Conservation (phyloP, 1,140 invertebrate species). For the Drosophila parvula region DNA sequence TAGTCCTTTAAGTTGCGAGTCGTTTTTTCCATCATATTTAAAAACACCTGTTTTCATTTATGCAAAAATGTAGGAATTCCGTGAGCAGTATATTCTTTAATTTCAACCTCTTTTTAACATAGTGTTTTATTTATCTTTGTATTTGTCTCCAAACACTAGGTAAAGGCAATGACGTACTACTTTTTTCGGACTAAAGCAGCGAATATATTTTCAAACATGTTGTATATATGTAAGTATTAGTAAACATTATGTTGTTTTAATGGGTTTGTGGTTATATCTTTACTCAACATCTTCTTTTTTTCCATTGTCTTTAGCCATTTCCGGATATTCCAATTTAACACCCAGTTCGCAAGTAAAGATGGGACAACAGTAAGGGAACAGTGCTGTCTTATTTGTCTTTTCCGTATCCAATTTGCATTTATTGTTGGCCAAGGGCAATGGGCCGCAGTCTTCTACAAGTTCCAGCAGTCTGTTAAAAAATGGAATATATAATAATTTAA, state of each 20-base stretch:
- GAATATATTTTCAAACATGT: slow-evolving; percentile 12
- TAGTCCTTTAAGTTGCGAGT: too few species aligned
- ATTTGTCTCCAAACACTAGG: too few species aligned
- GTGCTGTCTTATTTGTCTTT: slow-evolving; percentile 94
- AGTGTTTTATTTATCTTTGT: too few species aligned
- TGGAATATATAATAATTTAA: neutral
- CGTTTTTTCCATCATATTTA: too few species aligned
- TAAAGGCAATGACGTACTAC: too few species aligned
- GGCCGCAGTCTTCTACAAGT: slow-evolving; percentile 94
- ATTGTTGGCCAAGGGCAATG: slow-evolving; percentile 92
- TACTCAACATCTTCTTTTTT: slow-evolving; percentile 73
- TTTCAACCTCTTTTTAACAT: too few species aligned
- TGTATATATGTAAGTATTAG: neutral
- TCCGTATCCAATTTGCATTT: slow-evolving; percentile 94
- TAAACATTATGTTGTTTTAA: neutral
- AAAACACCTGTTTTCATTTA: too few species aligned
- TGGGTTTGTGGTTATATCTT: neutral
- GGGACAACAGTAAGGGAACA: slow-evolving; percentile 93
- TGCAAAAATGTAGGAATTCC: too few species aligned
- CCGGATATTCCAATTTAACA: slow-evolving; percentile 92
- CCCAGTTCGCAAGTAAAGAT: slow-evolving; percentile 93
- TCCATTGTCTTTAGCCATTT: slow-evolving; percentile 87
- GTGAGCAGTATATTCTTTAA: too few species aligned
- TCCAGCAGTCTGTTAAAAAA: slow-evolving; percentile 87
- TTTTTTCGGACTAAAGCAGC: slow-evolving; percentile 16